Evolutionary conservation across 2,797 vertebrate species (phyloP), one percentile per base, ranked within the genome.

Genomic region (Syngnathus acus): DNA sequence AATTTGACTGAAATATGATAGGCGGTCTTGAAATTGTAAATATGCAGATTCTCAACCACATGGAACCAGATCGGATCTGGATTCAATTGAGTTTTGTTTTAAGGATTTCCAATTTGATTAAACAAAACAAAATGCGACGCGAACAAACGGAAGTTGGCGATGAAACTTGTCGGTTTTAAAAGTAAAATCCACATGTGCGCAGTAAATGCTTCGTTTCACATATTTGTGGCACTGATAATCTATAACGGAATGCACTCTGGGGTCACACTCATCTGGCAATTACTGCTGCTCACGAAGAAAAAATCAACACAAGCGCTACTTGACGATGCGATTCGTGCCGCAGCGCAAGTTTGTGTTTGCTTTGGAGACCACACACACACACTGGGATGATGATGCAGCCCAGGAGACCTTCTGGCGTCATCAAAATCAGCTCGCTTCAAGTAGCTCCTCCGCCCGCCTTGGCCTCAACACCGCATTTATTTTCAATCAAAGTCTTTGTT

Each of bases 401-500:
- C n/a, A 48, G 23, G 50, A 67, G 62, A 73, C 19, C 47, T 23
- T 65, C 67, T 66, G 38, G 69, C 2, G 72, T 69, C 51, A 65
- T 61, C 45, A 38, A 64, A 47, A 63, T 43, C 9, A 43, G 38
- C 59, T 66, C 72, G 21, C 72, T 68, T 72, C 74, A 70, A 66
- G 61, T 69, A 64, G 26, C 66, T 71, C 68, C 72, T 42, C 72
- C 23, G 47, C 1, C 50, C n/a, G 39, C 3, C 70, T 72, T 39
- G 65, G 59, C 26, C 50, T 65, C 11, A 70, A 77, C 72, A 72
- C 32, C 42, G 14, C 10, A 78, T 84, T 70, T 71, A 78, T 77
- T 74, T 79, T 84, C 81, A 76, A 82, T 85, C 72, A 81, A 78
- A 82, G 70, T 54, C 62, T 69, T 76, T 74, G 65, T 75, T 65